phyloP scores from a whole-genome alignment of 2,888 invertebrate genomes.

The Euzophera pinguis region DNA sequence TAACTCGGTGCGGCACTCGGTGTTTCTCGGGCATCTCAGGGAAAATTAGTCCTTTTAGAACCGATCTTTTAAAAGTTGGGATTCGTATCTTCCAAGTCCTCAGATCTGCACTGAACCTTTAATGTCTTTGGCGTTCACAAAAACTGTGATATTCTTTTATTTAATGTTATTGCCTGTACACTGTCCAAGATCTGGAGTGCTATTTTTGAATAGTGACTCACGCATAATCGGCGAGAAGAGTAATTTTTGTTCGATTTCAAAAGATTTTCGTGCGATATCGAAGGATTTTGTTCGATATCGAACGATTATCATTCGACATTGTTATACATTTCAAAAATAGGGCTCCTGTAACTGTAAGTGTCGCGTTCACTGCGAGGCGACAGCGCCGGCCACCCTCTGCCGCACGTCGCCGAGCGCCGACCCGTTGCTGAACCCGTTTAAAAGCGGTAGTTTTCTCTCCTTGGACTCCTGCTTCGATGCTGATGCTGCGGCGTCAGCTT shows the following conservation, averaged over 20 bases:
- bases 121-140: constrained; percentile 8
- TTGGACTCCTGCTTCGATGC: constrained; percentile 44
- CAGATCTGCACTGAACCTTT: constrained; percentile 3
- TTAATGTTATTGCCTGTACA: constrained; percentile 5
- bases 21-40: no score
- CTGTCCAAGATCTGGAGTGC: neutral
- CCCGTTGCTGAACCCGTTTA: constrained; percentile 67
- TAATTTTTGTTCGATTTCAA: no score
- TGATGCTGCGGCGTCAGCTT: constrained; percentile 30
- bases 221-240: no score
- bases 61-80: neutral
- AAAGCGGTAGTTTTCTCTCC: constrained; percentile 57
- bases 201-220: no score
- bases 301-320: no score
- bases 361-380: constrained; percentile 61
- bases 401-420: constrained; percentile 62
- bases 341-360: constrained; percentile 3
- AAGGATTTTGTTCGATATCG: no score
- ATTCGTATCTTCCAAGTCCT: neutral
- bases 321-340: no score
- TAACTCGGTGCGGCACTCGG: no score
- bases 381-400: constrained; percentile 69
- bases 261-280: no score
- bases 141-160: constrained; percentile 2
- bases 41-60: neutral